Conservation (phyloP, 2,113 vertebrate genomes). For the Tetrax tetrax region DNA sequence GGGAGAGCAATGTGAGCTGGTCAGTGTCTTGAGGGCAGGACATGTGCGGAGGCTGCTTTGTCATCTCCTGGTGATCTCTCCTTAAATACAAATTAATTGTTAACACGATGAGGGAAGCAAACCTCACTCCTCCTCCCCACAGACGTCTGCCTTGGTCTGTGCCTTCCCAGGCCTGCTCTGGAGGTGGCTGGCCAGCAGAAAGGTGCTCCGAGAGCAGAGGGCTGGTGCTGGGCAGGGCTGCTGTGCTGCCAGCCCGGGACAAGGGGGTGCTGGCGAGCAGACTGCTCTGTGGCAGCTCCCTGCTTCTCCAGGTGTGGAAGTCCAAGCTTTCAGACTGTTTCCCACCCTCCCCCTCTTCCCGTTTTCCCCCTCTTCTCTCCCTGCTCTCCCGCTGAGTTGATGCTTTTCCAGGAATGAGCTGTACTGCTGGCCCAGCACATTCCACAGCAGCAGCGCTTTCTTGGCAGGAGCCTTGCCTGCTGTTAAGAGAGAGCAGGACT, state of each 20-base stretch:
- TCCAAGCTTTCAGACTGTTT: conserved; percentile 22
- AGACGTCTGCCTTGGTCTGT: background rate
- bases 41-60: background rate
- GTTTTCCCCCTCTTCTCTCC: conserved; percentile 34
- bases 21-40: background rate
- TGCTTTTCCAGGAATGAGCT: conserved; percentile 73
- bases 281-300: background rate
- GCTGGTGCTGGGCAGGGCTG: background rate
- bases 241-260: background rate
- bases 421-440: conserved; percentile 74
- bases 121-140: background rate
- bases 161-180: background rate
- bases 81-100: conserved; percentile 12
- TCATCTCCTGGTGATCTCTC: background rate
- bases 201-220: background rate
- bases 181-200: background rate
- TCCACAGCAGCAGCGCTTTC: conserved; percentile 64
- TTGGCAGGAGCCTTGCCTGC: conserved; percentile 53
- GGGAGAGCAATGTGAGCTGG: background rate
- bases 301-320: conserved; percentile 36
- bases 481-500: conserved; percentile 54
- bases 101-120: background rate
- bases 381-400: conserved; percentile 66
- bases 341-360: conserved; percentile 44
- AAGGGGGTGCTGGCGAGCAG: background rate